phyloP scores from a whole-genome alignment of 2,113 vertebrate species.

The Tilapia sparmanii region DNA sequence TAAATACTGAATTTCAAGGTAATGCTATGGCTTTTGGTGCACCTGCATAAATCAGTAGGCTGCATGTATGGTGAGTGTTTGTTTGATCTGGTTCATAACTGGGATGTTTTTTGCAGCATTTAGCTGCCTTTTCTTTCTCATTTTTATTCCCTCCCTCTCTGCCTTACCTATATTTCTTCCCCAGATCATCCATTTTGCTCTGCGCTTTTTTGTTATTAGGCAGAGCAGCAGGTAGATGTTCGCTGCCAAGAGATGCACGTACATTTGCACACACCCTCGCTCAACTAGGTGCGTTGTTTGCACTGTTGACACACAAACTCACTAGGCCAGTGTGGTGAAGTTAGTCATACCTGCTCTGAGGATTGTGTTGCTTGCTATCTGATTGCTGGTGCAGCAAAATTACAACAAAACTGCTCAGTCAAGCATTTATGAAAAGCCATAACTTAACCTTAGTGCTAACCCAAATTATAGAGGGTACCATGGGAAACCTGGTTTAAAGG shows the following conservation, averaged over 20 bases:
- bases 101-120: not conserved
- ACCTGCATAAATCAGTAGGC: not conserved
- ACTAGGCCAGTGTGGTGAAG: not conserved
- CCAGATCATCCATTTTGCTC: not conserved
- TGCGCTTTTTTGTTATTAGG: not conserved
- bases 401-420: not conserved
- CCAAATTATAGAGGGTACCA: not conserved
- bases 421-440: not conserved
- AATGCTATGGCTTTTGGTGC: not conserved
- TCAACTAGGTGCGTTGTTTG: not conserved
- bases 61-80: not conserved
- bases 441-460: not conserved
- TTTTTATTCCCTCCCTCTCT: not conserved
- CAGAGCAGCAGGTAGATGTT: not conserved
- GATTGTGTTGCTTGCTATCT: not conserved
- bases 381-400: not conserved
- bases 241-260: not conserved
- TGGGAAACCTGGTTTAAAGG: not conserved
- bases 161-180: not conserved
- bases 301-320: not conserved
- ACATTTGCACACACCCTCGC: not conserved
- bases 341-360: not conserved
- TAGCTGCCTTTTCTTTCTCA: not conserved
- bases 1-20: not conserved
- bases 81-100: not conserved